These are phyloP conservation scores for Chunga burmeisteri DNA, from an alignment of 2,113 vertebrate species.

Conservation along the genomic window DNA sequence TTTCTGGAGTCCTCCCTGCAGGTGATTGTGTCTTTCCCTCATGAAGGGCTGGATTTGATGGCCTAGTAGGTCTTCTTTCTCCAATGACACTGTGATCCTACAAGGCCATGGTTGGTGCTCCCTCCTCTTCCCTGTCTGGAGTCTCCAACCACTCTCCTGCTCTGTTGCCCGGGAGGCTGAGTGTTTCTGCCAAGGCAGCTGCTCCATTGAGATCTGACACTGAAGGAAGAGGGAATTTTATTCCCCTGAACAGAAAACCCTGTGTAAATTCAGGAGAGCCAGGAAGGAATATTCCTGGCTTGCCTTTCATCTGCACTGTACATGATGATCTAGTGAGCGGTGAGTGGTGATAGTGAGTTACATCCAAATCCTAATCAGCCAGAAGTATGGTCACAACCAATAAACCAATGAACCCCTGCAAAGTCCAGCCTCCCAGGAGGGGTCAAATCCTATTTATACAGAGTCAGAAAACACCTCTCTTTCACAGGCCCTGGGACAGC, in stretches of 20 bases:
- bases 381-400: not conserved
- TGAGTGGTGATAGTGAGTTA: not conserved
- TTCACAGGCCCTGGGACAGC: not conserved
- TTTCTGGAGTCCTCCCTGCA: not conserved
- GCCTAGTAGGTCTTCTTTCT: not conserved
- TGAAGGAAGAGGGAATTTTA: not conserved
- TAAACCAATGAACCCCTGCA: not conserved
- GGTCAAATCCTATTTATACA: not conserved
- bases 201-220: not conserved
- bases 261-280: not conserved
- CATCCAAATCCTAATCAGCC: constrained; percentile 3
- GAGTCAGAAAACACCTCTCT: not conserved
- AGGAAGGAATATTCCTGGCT: constrained; percentile 26
- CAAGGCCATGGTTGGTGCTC: not conserved
- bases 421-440: not conserved
- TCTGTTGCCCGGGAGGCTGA: not conserved
- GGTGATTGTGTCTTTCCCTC: not conserved
- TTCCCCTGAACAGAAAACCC: not conserved
- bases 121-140: not conserved
- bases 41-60: not conserved
- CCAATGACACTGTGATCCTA: not conserved
- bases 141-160: not conserved
- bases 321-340: not conserved
- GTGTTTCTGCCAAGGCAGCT: not conserved
- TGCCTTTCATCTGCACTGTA: not conserved